Evolutionary conservation across 1,140 invertebrate species (phyloP), one percentile per base, ranked within the genome.

Genomic region (Zaprionus africanus): DNA sequence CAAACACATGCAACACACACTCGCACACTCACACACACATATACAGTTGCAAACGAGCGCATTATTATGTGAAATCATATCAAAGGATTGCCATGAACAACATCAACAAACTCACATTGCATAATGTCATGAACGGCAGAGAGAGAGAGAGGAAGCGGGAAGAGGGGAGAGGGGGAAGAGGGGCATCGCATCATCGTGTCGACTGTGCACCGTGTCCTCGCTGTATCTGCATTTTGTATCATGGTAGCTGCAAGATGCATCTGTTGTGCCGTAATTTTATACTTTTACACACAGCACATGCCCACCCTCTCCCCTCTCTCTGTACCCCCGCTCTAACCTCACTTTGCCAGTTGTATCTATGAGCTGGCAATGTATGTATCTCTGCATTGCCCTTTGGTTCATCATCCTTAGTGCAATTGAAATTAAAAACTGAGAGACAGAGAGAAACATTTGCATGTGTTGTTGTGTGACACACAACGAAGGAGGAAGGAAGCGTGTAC

Each of bases 61-160:
- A 86, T 83, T 88, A 87, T 87, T 87, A 87, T 88, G 74, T 78
- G 85, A 87, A 81, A 81, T 81, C 78, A 78, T 87, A 90, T 87
- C 84, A 87, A 87, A 90, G 84, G 84, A 87, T 82, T 84, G 84
- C 81, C 77, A 86, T 70, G 64, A 75, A 68, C 77, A 82, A 72
- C 68, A 80, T 49, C 74, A 76, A 62, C 71, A 76, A 46, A 63
- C 75, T 72, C 70, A 34, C 85, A 84, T 88, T 87, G 78, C 84
- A 87, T 87, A 87, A 90, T 87, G 78, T 81, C 74, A 74, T 65
- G 60, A 43, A 66, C 46, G 43, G 46, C 46, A 62, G 69, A 59
- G 36, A 19, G 22, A 53, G 43, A 59, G 34, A 7, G 11, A 24
- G 57, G 6, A 3, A 46, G 13, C 2, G 36, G 2, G 41, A 4